phyloP scores from a whole-genome alignment of 2,113 vertebrate species.

The Sturnus vulgaris region DNA sequence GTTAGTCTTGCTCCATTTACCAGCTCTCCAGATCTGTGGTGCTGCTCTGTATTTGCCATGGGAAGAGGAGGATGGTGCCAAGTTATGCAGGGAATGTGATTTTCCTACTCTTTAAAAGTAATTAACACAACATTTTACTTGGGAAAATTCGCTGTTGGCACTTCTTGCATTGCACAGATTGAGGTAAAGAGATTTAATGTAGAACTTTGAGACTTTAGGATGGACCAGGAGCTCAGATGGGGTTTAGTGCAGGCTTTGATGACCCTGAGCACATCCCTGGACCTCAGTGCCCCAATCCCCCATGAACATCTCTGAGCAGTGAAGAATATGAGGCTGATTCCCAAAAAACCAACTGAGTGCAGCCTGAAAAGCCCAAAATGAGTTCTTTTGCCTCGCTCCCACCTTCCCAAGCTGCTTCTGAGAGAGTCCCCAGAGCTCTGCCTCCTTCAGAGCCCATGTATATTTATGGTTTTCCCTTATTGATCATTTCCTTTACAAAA shows the following conservation, averaged over 20 bases:
- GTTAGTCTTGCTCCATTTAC: neutral
- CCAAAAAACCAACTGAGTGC: fast-evolving
- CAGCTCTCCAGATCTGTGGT: neutral
- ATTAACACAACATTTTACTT: neutral
- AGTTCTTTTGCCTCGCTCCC: neutral
- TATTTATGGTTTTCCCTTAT: neutral
- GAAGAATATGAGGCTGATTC: neutral
- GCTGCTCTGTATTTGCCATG: neutral
- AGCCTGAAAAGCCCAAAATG: neutral
- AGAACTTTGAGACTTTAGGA: neutral
- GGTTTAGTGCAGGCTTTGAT: neutral
- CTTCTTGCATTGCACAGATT: fast-evolving
- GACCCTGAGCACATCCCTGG: fast-evolving
- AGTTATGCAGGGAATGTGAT: neutral
- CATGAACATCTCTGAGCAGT: fast-evolving
- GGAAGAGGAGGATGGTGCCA: neutral
- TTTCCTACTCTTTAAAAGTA: neutral
- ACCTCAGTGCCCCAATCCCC: fast-evolving
- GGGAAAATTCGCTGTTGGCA: neutral
- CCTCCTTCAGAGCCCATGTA: neutral
- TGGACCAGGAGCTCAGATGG: neutral
- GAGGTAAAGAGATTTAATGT: neutral
- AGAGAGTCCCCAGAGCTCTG: neutral
- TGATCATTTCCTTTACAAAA: neutral
- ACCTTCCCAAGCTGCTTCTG: neutral